Evolutionary conservation across 2,888 invertebrate species (phyloP).

Genomic region (Nomada fabriciana): DNA sequence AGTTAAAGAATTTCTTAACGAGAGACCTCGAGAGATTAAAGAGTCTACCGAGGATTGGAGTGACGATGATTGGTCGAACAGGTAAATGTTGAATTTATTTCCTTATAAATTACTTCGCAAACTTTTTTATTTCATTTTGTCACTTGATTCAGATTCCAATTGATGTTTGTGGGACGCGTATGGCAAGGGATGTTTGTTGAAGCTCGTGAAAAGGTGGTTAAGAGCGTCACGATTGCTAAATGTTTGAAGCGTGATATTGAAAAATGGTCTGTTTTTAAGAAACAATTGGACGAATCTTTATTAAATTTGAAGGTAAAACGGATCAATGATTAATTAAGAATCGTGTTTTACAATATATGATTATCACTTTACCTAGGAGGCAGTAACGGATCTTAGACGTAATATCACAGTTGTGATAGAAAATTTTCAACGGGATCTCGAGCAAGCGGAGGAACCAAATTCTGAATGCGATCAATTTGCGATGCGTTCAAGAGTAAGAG

Average conservation of each 20-base stretch:
- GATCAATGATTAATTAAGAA: conserved; percentile 18
- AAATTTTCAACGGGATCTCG: conserved; percentile 86
- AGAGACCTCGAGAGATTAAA: conserved; percentile 81
- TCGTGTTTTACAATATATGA: conserved; percentile 26
- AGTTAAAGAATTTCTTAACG: conserved; percentile 85
- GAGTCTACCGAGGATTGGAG: conserved; percentile 70
- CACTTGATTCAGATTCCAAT: conserved; percentile 84
- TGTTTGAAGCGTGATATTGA: conserved; percentile 89
- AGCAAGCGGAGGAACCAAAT: conserved; percentile 85
- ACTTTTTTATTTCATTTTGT: conserved; percentile 47
- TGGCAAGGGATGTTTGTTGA: conserved; percentile 92
- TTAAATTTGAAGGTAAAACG: conserved; percentile 85
- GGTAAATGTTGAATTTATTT: conserved; percentile 61
- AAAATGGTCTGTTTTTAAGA: conserved; percentile 85
- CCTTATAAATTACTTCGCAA: conserved; percentile 11
- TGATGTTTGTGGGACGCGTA: conserved; percentile 90
- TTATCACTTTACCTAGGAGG: conserved; percentile 82
- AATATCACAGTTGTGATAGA: conserved; percentile 86
- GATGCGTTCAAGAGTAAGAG: conserved; percentile 88
- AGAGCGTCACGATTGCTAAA: conserved; percentile 93
- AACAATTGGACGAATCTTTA: conserved; percentile 88
- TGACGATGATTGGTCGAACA: conserved; percentile 72
- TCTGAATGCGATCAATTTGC: conserved; percentile 87
- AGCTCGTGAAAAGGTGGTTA: conserved; percentile 91
- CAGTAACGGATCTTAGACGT: conserved; percentile 86